Base-by-base conservation (phyloP, 2,888 invertebrate genomes). In the Sericinus montela region DNA sequence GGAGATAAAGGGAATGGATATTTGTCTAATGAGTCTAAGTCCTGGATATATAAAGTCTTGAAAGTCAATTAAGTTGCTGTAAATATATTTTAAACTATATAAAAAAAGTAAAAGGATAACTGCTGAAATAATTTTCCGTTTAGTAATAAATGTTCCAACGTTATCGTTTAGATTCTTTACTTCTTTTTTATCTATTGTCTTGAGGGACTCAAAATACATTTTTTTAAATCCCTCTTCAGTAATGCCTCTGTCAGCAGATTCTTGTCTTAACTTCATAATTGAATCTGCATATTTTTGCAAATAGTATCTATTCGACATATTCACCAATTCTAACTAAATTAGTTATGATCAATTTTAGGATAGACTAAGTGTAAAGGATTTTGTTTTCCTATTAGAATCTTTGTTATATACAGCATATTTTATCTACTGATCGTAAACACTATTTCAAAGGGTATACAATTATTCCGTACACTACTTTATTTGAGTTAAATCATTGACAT, bases 11-110 rank as follows among this genome's bases (percentile, higher is more conserved):
- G 96, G 96, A 62, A 96, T 91, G 41, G 94, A 92, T 57, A 94
- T 65, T 61, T 92, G 91, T 48, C 96, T 90, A 67, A 96, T 84
- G 23, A 93, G 72, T 63, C 93, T 92, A 78, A 96, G 90, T 9
- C 93, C 93, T 8, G 96, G 96, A 84, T 96, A 95, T 59, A 96
- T 94, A 62, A 92, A 92, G 51, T 94, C 93, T 76, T 96, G 95
- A 16, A 95, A 86, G 77, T 94, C 93, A 71, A 94, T 91, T 58
- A 94, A 80, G 56, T 91, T 89, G 70, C 91, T 92, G 54, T 93
- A 92, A 9, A 93, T 90, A 15, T 91, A 88, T 66, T 91, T 92
- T 65, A 91, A 91, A 62, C 92, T 90, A 16, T 19, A 50, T 14
- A 36, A 9, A 23, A 35, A 16, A 8, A 45, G n/a, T 11, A 52